These are phyloP conservation scores for Heliconius erato DNA, from an alignment of 2,888 invertebrate genomes.

Conservation along the genomic window DNA sequence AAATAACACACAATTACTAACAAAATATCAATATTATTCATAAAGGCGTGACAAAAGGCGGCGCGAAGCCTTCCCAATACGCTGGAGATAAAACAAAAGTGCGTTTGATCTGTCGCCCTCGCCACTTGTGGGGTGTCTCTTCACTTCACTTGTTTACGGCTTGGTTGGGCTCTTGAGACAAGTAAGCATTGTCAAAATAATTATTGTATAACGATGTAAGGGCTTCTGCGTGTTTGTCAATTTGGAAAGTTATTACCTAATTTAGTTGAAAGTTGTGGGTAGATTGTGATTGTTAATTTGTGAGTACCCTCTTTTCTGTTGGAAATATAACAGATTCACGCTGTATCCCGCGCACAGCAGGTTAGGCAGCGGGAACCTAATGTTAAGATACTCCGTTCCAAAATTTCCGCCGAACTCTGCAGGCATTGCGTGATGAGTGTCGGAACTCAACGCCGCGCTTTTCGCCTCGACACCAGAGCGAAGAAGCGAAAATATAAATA, in stretches of 20 bases:
- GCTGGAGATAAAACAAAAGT: constrained; percentile 75
- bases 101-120: constrained; percentile 75
- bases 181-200: constrained; percentile 69
- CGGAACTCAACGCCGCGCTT: too few species aligned
- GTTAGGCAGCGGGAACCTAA: too few species aligned
- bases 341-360: too few species aligned
- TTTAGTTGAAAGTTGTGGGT: constrained; percentile 5
- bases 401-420: too few species aligned
- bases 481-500: too few species aligned
- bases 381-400: too few species aligned
- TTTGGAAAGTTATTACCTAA: constrained; percentile 24
- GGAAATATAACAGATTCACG: neutral
- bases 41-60: constrained; percentile 33
- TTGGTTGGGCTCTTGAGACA: constrained; percentile 68
- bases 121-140: constrained; percentile 62
- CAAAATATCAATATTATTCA: constrained; percentile 26
- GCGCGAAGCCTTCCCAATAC: constrained; percentile 41
- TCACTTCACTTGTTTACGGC: constrained; percentile 38
- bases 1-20: neutral
- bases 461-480: too few species aligned
- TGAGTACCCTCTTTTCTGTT: neutral
- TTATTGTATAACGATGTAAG: constrained; percentile 56
- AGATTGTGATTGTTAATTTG: neutral
- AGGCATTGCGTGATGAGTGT: too few species aligned
- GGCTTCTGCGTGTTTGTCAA: constrained; percentile 40